Evolutionary conservation across 2,113 vertebrate species (phyloP), one percentile per base, ranked within the genome.

Genomic region (Pungitius pungitius): DNA sequence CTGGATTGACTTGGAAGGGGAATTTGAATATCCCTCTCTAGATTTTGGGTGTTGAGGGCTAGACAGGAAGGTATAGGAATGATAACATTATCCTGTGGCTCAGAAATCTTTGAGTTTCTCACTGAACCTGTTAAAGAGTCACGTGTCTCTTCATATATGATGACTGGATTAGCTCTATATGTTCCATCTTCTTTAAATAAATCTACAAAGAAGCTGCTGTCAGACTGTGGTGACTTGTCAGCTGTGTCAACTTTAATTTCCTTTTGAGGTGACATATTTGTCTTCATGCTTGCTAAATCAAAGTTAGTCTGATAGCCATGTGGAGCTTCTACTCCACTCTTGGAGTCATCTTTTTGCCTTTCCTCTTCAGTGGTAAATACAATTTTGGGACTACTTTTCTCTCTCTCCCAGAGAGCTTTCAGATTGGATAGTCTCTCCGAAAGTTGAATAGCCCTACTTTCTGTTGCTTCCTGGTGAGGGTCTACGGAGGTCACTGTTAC

Each of bases 61-160:
- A 49, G 18, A 58, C 49, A 55, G 5, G 69, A 22, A 27, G 56
- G 3, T 27, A 27, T 10, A 57, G 49, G 15, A 56, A 15, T 6
- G 13, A 5, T 20, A 7, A 17, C 2, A 15, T 43, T 61, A 66
- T 70, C 64, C 40, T 65, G 27, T 20, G 59, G 47, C 27, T 74
- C 60, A 42, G 12, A 27, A 61, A 13, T 54, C 24, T 55, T 59
- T 33, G 24, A 27, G 10, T 80, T 75, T 64, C 60, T 51, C 2
- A 43, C 27, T 40, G 77, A 83, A 49, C 61, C 64, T 26, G 68
- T 67, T 30, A 75, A 37, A 69, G 47, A 78, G 1, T 80, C 75
- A 26, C 85, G 80, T 15, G 68, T 75, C 13, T 88, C 73, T 3
- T 86, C 86, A 40, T 59, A 77, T 47, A 90, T 83, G 20, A 88